phyloP scores from a whole-genome alignment of 2,797 vertebrate species.

The Selene dorsalis region DNA sequence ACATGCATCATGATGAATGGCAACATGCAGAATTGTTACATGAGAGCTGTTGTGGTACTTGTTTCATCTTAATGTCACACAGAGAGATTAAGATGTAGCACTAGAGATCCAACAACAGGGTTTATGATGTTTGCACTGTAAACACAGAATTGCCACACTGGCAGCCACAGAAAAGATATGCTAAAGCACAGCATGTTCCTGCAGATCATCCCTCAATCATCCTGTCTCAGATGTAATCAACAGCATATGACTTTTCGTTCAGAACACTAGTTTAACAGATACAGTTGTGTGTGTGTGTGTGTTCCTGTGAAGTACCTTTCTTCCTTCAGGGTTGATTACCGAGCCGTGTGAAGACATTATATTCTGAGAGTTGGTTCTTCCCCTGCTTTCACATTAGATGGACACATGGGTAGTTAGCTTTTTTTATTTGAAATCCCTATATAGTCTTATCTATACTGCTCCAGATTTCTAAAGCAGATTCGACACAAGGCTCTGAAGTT shows the following conservation, averaged over 20 bases:
- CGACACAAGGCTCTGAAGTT: neutral
- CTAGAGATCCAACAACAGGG: neutral
- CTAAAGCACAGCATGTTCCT: constrained; percentile 5
- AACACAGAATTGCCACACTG: constrained; percentile 25
- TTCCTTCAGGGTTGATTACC: neutral
- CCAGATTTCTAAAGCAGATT: neutral
- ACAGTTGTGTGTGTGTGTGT: neutral
- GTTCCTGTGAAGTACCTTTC: neutral
- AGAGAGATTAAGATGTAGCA: constrained; percentile 2
- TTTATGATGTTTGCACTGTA: neutral
- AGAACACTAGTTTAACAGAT: neutral
- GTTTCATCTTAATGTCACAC: neutral
- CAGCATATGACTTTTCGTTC: neutral
- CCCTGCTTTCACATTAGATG: neutral
- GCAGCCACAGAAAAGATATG: neutral
- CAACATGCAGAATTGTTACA: neutral
- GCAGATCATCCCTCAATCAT: constrained; percentile 25
- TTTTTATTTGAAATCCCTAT: neutral
- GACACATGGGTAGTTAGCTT: neutral
- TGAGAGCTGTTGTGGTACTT: neutral
- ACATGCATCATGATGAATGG: neutral
- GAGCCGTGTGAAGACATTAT: neutral
- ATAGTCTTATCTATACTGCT: neutral
- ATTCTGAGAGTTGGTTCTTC: constrained; percentile 1
- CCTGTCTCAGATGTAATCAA: constrained; percentile 25